Conservation (phyloP, 1,140 invertebrate species). For the Battus philenor region DNA sequence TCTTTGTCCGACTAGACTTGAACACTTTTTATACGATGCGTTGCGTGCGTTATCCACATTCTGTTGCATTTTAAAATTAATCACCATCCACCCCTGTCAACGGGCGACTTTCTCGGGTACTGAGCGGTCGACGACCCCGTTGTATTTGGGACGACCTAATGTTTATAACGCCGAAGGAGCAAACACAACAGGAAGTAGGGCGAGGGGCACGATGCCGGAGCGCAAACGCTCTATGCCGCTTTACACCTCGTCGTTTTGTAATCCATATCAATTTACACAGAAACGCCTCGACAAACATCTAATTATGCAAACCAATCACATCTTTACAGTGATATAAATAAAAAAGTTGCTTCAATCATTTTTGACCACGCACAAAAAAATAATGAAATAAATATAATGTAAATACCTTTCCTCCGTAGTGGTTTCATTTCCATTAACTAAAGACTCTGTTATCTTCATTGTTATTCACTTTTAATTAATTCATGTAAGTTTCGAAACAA, state of each 20-base stretch:
- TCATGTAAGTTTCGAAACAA: background rate
- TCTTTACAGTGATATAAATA: background rate
- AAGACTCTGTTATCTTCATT: slow-evolving; percentile 57
- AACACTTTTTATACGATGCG: slow-evolving; percentile 17
- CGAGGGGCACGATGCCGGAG: slow-evolving; percentile 33
- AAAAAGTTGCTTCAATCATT: background rate
- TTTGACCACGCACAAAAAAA: background rate
- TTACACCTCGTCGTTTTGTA: slow-evolving; percentile 26
- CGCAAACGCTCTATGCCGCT: slow-evolving; percentile 1
- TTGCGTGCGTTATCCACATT: slow-evolving; percentile 53
- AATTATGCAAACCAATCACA: slow-evolving; percentile 3
- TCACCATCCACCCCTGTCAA: slow-evolving; percentile 55
- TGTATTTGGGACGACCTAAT: slow-evolving; percentile 54
- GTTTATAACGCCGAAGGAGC: slow-evolving; percentile 52
- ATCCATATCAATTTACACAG: slow-evolving; percentile 27
- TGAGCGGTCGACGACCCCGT: slow-evolving; percentile 54
- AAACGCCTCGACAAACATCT: slow-evolving; percentile 8
- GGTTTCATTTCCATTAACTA: slow-evolving; percentile 27
- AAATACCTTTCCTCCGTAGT: slow-evolving; percentile 32
- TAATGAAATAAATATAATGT: too few species aligned
- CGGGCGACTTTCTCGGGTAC: slow-evolving; percentile 29
- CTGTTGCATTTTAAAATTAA: slow-evolving; percentile 63
- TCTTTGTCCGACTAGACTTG: too few species aligned
- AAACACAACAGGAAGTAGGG: slow-evolving; percentile 54
- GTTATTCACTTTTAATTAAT: slow-evolving; percentile 15